phyloP scores from a whole-genome alignment of 2,888 invertebrate species.

The Unio pictorum region DNA sequence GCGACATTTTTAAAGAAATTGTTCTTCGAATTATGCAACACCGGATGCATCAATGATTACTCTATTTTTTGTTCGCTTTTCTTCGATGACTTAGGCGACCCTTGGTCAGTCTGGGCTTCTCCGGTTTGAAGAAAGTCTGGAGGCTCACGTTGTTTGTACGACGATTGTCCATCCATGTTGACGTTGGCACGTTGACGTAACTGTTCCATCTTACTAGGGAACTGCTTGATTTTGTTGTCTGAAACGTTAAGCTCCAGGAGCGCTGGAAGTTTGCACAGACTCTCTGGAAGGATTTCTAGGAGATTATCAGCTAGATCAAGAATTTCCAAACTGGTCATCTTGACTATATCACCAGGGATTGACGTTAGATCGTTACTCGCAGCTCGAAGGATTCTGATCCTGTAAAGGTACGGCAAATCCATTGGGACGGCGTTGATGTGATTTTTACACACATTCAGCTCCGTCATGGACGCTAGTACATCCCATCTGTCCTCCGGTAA shows the following conservation, averaged over 20 bases:
- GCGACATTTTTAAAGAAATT: too few relatives aligned
- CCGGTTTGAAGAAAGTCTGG: conserved; percentile 51
- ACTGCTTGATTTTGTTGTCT: conserved; percentile 62
- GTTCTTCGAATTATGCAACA: too few relatives aligned
- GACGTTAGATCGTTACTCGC: conserved; percentile 59
- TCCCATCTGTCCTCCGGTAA: conserved; percentile 75
- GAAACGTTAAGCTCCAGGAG: conserved; percentile 61
- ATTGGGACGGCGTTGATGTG: conserved; percentile 79
- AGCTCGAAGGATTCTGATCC: conserved; percentile 56
- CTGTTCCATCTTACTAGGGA: conserved; percentile 59
- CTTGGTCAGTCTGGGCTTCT: conserved; percentile 43
- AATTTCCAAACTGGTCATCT: conserved; percentile 76
- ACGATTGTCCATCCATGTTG: conserved; percentile 49
- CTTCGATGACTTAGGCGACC: conserved; percentile 1
- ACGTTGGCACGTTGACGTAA: conserved; percentile 44
- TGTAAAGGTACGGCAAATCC: conserved; percentile 65
- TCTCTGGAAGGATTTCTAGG: conserved; percentile 73
- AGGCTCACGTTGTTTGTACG: conserved; percentile 63
- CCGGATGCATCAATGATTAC: too few relatives aligned
- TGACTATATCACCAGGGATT: conserved; percentile 62
- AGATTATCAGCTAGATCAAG: conserved; percentile 89
- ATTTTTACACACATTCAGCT: conserved; percentile 87
- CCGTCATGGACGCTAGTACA: conserved; percentile 81
- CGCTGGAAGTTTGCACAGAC: conserved; percentile 60
- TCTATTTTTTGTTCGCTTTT: not conserved